These are phyloP conservation scores for Notothenia rossii DNA, from an alignment of 2,113 vertebrate species.

Conservation along the genomic window DNA sequence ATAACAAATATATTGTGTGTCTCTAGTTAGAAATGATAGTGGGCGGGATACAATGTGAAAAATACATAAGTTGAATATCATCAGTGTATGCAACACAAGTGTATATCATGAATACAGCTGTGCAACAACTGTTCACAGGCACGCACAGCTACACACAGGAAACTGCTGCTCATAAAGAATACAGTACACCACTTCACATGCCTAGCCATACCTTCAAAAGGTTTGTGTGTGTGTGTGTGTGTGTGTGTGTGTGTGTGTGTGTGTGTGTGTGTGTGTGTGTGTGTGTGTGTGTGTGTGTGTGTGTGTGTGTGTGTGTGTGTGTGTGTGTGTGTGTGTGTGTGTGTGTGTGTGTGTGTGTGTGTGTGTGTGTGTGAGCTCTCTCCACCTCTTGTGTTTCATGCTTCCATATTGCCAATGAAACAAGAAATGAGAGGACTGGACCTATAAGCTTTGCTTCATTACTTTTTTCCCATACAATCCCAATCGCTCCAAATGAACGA, in stretches of 20 bases:
- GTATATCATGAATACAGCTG: not conserved
- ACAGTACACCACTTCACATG: not conserved
- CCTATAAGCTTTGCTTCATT: conserved; percentile 69
- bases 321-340: too few relatives aligned
- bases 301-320: not conserved
- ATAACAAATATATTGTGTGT: too few relatives aligned
- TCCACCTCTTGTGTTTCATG: conserved; percentile 49
- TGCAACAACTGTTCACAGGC: not conserved
- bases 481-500: conserved; percentile 40
- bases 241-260: conserved; percentile 13
- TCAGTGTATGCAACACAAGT: not conserved
- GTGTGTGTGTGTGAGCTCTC: conserved; percentile 26
- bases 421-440: conserved; percentile 46
- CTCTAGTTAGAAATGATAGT: too few relatives aligned
- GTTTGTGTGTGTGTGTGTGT: conserved; percentile 4
- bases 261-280: conserved; percentile 25
- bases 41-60: too few relatives aligned
- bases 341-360: not conserved
- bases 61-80: not conserved
- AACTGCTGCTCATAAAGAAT: conserved; percentile 43
- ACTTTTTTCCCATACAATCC: conserved; percentile 34
- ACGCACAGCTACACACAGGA: conserved; percentile 10
- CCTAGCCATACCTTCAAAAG: conserved; percentile 18
- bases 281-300: too few relatives aligned
- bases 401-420: conserved; percentile 66